Percentiles rank a stretch among this genome's conserved stretches.
These are phyloP conservation scores for Microchirus variegatus DNA, from an alignment of 2,797 vertebrate species.

Conservation along the genomic window DNA sequence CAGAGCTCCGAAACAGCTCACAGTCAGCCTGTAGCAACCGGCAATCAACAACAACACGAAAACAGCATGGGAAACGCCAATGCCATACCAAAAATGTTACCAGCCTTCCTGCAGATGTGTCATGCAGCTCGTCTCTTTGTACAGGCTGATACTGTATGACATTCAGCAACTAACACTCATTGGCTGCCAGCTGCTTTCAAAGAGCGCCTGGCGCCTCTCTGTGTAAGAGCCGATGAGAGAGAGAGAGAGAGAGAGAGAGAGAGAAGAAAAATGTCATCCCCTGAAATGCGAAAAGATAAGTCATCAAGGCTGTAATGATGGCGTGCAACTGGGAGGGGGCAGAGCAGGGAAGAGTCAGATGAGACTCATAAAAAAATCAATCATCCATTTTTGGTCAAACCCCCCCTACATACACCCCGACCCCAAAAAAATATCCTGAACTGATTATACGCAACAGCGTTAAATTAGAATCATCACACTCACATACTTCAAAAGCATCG, in stretches of 20 bases:
- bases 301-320: conserved; percentile 63
- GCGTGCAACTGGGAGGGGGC: conserved; percentile 57
- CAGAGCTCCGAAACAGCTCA: conserved; percentile 43
- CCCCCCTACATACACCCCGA: neutral
- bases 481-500: conserved; percentile 39
- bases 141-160: conserved; percentile 45
- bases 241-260: conserved; percentile 51
- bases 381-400: conserved; percentile 57
- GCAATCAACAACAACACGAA: conserved; percentile 72
- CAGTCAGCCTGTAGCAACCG: conserved; percentile 61
- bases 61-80: conserved; percentile 53
- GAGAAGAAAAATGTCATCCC: conserved; percentile 53
- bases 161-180: conserved; percentile 52
- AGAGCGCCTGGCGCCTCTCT: conserved; percentile 52
- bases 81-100: conserved; percentile 43
- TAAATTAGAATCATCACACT: conserved; percentile 34
- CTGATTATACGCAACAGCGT: conserved; percentile 26
- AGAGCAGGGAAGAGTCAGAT: conserved; percentile 45
- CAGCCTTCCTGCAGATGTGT: conserved; percentile 63
- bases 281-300: conserved; percentile 67
- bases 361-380: conserved; percentile 58
- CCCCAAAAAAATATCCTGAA: conserved; percentile 33
- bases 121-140: conserved; percentile 56
- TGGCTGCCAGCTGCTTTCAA: conserved; percentile 67
- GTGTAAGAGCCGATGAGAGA: conserved; percentile 50